Evolutionary conservation across 2,888 invertebrate species (phyloP).

Genomic region (Eupithecia pulchellata): DNA sequence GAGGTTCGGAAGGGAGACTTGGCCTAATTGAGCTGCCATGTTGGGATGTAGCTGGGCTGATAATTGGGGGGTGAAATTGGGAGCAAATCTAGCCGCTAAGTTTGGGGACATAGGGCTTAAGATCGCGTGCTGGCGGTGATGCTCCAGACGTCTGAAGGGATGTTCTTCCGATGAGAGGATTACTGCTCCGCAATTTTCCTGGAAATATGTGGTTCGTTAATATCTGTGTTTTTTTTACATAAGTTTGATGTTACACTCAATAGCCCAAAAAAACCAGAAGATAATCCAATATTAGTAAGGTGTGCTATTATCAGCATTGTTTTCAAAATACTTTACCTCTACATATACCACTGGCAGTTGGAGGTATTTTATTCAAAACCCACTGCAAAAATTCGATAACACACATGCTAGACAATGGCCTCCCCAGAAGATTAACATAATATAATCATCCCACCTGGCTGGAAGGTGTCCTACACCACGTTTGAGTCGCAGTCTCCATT

Average conservation of each 20-base stretch:
- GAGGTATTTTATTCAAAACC: no score
- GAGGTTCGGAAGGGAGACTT: conserved; percentile 70
- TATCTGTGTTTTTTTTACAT: not conserved
- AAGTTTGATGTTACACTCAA: not conserved
- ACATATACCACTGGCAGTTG: no score
- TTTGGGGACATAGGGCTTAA: conserved; percentile 86
- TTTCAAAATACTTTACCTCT: no score
- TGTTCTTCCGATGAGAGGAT: conserved; percentile 90
- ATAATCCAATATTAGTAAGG: not conserved
- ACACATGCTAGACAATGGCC: no score
- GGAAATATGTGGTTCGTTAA: conserved; percentile 46
- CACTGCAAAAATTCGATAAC: no score
- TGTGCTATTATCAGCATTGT: not conserved
- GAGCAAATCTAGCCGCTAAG: conserved; percentile 84
- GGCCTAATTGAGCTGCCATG: conserved; percentile 80
- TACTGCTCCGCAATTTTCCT: conserved; percentile 93
- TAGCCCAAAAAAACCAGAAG: not conserved
- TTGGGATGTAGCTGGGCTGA: conserved; percentile 81
- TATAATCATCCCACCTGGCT: no score
- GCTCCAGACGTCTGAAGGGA: conserved; percentile 92
- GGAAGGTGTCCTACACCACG: no score
- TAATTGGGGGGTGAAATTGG: conserved; percentile 81
- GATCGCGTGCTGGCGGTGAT: conserved; percentile 94
- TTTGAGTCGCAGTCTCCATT: no score
- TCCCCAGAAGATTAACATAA: no score